Evolutionary conservation across 2,113 vertebrate species (phyloP).

Genomic region (Acanthochromis polyacanthus): DNA sequence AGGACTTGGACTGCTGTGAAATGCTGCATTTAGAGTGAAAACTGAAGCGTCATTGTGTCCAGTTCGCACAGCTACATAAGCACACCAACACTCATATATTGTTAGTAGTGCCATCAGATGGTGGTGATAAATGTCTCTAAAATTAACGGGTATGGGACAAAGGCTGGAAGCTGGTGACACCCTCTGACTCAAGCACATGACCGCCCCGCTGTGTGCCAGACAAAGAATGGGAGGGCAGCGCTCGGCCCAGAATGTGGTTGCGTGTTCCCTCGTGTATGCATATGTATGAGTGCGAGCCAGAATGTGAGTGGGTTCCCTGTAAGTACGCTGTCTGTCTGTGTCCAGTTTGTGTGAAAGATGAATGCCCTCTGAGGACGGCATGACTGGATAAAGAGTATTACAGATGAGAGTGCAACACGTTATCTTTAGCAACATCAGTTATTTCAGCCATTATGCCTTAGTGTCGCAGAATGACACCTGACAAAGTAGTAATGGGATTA

Average conservation of each 20-base stretch:
- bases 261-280: conserved; percentile 55
- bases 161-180: conserved; percentile 68
- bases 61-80: conserved; percentile 5
- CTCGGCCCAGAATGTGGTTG: conserved; percentile 56
- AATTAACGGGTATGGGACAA: conserved; percentile 49
- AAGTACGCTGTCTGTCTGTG: conserved; percentile 16
- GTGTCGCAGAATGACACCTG: conserved; percentile 45
- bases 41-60: conserved; percentile 30
- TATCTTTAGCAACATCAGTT: conserved; percentile 58
- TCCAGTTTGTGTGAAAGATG: conserved; percentile 37
- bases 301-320: conserved; percentile 72
- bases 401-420: conserved; percentile 18
- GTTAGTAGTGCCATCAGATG: conserved; percentile 5
- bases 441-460: conserved; percentile 13
- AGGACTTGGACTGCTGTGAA: conserved; percentile 29
- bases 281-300: conserved; percentile 66
- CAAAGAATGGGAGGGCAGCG: conserved; percentile 64
- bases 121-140: conserved; percentile 57
- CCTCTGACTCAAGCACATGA: conserved; percentile 75
- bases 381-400: conserved; percentile 15
- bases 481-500: conserved; percentile 61
- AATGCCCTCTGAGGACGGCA: conserved; percentile 27
- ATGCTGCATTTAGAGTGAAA: conserved; percentile 46
- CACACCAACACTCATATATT: conserved; percentile 11
- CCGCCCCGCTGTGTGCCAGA: conserved; percentile 61